A percentile compares a stretch with the other conserved stretches of the same genome.
Conservation (phyloP, 2,113 vertebrate species). For the Pandion haliaetus region DNA sequence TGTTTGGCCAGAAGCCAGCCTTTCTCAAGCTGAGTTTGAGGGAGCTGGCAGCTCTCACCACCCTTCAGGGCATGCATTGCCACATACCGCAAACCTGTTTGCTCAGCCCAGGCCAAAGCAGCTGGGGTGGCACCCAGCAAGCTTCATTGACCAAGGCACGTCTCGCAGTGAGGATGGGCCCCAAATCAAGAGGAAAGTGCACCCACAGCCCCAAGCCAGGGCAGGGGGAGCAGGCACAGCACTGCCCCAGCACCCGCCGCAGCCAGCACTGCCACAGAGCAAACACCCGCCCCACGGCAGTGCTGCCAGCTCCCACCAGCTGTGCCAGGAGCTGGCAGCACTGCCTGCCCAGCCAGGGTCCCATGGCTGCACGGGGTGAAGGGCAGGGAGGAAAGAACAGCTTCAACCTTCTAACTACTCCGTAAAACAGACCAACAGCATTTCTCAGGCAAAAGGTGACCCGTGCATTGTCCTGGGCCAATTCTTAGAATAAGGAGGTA, state of each 20-base stretch:
- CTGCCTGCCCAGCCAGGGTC: not conserved
- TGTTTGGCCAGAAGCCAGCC: not conserved
- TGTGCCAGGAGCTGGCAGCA: not conserved
- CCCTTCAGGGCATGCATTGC: not conserved
- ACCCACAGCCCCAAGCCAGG: not conserved
- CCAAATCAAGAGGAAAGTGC: not conserved
- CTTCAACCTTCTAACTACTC: not conserved
- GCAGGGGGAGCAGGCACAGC: not conserved
- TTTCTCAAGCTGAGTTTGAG: not conserved
- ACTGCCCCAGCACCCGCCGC: not conserved
- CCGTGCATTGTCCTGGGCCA: not conserved
- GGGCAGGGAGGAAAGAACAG: not conserved
- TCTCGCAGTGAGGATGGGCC: not conserved
- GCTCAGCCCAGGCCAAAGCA: not conserved
- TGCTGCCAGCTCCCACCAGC: not conserved
- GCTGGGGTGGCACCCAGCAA: not conserved
- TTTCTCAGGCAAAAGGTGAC: not conserved
- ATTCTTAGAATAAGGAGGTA: not conserved
- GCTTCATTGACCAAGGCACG: not conserved
- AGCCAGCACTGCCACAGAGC: not conserved
- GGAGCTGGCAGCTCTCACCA: not conserved
- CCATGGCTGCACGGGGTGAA: accelerated
- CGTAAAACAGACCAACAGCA: accelerated
- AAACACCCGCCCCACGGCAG: not conserved
- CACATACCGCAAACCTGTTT: slow-evolving; percentile 1